Base-by-base conservation (phyloP, 1,140 invertebrate genomes). In the Listronotus oregonensis region DNA sequence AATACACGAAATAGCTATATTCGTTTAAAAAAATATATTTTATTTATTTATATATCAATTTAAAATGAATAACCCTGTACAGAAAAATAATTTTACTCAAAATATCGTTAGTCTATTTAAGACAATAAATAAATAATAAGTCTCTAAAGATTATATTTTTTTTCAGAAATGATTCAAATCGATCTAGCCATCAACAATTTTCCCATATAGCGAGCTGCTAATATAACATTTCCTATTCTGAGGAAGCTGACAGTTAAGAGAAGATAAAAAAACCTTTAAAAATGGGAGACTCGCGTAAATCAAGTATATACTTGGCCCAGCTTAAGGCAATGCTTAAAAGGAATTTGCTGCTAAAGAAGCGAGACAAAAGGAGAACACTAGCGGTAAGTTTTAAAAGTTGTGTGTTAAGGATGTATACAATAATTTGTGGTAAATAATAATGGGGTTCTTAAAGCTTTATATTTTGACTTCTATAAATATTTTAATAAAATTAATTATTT, bases 281-380 rank as follows among this genome's bases (percentile, higher is more conserved):
- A 69, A 75, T 75, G 73, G 67, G 64, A 18, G 60, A 72, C 34
- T 49, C 54, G 58, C 59, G 64, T 32, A 76, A 77, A 46, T 57
- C 60, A 70, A 80, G 81, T 4, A 74, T 80, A 31, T 85, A 83
- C 75, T 83, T 82, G 75, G 83, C 83, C 60, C 88, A 89, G 73
- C 78, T 90, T 58, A 84, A 85, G 80, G 87, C 89, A 31, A 89
- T 87, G 81, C 81, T 89, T 70, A 82, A 86, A 67, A 82, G 88
- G 67, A 90, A 89, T 79, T 79, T 89, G 67, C 80, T 89, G 65
- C 80, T 90, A 43, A 90, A 90, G 78, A 89, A 88, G 75, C 80
- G 88, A 49, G 87, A 90, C 65, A 89, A 87, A 68, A 82, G 87
- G 73, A 89, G 89, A 80, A 89, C 89, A 15, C 84, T 85, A 60